Base-by-base conservation (phyloP, 2,888 invertebrate species). In the Agrotis puta region DNA sequence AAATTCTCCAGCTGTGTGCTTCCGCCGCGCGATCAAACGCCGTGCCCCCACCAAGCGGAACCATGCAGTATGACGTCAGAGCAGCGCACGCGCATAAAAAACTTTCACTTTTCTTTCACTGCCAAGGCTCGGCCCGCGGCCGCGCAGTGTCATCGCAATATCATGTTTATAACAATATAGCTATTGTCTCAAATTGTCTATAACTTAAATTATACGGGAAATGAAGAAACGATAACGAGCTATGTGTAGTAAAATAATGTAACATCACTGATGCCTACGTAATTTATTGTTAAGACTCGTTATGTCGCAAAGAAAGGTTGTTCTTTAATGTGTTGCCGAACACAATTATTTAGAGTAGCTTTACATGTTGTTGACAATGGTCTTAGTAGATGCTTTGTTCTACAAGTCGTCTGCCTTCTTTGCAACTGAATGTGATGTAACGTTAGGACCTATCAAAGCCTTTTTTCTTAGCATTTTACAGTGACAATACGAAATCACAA, bases 91-190 rank as follows among this genome's bases (percentile, higher is more conserved):
- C 87, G 87, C 85, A 86, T 82, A 87, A 88, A 73, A 87, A 90
- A 94, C 95, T 95, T 95, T 94, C 95, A 92, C 94, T 94, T 79
- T 77, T 95, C 95, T 78, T 77, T 95, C 95, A 95, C 95, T 95
- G 94, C 94, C 95, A 95, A 95, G 95, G 77, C 81, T 77, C 64
- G 77, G 71, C 51, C 27, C 47, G 66, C 57, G 81, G 61, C 45
- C 67, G 70, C 67, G 54, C 47, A 45, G 56, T 74, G 74, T 79
- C 64, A 65, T 66, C 73, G 70, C 68, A 75, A 71, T 68, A 70
- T 81, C 54, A 63, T 69, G 62, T 70, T 73, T 68, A 73, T 59
- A 73, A 70, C 81, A 69, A 76, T 72, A 79, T 74, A 58, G 22
- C 72, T 72, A 81, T 83, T 83, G 76, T 83, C 75, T 71, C 47